Evolutionary conservation across 1,140 invertebrate genomes (phyloP).

Genomic region (Hirudo medicinalis): DNA sequence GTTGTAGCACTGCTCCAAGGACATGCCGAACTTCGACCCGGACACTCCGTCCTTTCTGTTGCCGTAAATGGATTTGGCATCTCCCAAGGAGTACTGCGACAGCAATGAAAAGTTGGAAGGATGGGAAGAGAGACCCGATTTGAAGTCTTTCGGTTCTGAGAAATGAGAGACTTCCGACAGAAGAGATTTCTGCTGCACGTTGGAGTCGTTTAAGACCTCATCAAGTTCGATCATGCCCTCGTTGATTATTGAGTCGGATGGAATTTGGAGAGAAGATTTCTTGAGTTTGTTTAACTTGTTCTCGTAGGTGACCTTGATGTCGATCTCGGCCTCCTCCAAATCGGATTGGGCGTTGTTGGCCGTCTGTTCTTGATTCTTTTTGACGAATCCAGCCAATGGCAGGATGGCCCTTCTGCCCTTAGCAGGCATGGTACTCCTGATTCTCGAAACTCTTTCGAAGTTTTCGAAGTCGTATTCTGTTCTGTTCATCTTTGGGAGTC

Average conservation of each 20-base stretch:
- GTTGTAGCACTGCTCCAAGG: constrained; percentile 10
- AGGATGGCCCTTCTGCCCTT: constrained; percentile 9
- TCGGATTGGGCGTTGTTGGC: not conserved
- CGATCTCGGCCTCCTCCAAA: constrained; percentile 5
- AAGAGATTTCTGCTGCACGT: not conserved
- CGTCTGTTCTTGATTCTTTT: constrained; percentile 13
- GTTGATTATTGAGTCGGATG: not conserved
- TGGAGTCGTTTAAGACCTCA: not conserved
- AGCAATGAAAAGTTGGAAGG: not conserved
- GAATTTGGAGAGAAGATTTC: not conserved
- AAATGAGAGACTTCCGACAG: not conserved
- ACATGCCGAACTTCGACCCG: constrained; percentile 6
- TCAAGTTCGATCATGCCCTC: constrained; percentile 10
- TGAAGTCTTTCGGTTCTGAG: not conserved
- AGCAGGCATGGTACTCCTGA: not conserved
- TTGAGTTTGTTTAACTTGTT: not conserved
- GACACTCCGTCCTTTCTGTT: not conserved
- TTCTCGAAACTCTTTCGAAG: not conserved
- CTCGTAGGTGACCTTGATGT: not conserved
- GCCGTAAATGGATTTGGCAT: constrained; percentile 1
- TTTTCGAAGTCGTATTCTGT: not conserved
- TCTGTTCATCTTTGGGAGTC: too few relatives aligned
- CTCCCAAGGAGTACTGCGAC: not conserved
- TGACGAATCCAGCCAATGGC: constrained; percentile 13
- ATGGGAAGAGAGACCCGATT: not conserved